These are phyloP conservation scores for Ormia ochracea DNA, from an alignment of 2,888 invertebrate genomes.

Conservation along the genomic window DNA sequence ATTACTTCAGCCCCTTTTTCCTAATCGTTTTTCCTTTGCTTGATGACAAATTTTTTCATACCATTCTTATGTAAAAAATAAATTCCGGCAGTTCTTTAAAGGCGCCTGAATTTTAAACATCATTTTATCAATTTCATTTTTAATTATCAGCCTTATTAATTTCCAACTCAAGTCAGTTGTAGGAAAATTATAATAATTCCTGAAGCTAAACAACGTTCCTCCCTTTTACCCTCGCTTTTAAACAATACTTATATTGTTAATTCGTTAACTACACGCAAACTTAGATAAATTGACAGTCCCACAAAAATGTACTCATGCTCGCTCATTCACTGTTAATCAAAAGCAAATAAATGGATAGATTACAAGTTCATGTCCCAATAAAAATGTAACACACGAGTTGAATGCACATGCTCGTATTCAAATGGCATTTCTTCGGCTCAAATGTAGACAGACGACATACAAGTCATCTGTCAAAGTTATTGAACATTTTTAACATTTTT, in stretches of 20 bases:
- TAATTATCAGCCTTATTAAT: conserved; percentile 30
- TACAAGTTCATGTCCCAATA: conserved; percentile 21
- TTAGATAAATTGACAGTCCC: conserved; percentile 36
- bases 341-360: conserved; percentile 38
- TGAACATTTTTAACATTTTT: conserved; percentile 55
- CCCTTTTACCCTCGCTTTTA: neutral
- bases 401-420: conserved; percentile 46
- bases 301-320: neutral
- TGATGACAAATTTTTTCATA: too few relatives aligned
- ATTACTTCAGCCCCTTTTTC: too few relatives aligned
- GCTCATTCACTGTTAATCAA: conserved; percentile 29
- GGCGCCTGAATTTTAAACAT: too few relatives aligned
- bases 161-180: neutral
- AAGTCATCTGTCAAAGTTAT: conserved; percentile 62
- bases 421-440: conserved; percentile 43
- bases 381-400: neutral
- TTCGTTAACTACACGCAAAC: conserved; percentile 60
- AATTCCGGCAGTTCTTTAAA: too few relatives aligned
- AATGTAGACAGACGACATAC: neutral
- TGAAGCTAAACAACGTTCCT: neutral
- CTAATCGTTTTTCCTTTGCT: too few relatives aligned
- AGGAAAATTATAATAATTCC: neutral
- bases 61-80: too few relatives aligned
- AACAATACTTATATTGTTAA: conserved; percentile 37
- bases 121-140: neutral